phyloP scores from a whole-genome alignment of 2,888 invertebrate genomes.

The Conops quadrifasciatus region DNA sequence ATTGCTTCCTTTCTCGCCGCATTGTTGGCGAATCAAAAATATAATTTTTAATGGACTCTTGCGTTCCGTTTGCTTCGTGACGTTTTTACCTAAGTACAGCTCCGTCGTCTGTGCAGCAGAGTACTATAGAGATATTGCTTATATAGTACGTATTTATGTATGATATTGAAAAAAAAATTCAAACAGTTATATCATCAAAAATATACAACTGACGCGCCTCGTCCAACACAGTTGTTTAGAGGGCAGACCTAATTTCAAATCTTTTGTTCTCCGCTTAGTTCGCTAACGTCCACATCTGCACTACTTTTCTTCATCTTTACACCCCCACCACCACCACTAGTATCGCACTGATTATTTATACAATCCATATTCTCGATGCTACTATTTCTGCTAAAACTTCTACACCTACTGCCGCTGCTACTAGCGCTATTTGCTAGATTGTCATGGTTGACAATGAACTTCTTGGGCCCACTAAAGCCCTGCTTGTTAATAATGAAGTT shows the following conservation, averaged over 20 bases:
- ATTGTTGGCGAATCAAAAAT: too few species aligned
- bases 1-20: too few species aligned
- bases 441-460: slow-evolving; percentile 56
- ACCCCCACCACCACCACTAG: not conserved
- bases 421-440: slow-evolving; percentile 42
- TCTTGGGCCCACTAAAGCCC: slow-evolving; percentile 55
- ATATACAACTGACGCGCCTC: too few species aligned
- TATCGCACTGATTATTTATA: not conserved
- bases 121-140: too few species aligned
- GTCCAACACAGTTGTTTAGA: too few species aligned
- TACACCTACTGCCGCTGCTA: not conserved
- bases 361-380: slow-evolving; percentile 23
- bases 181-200: too few species aligned
- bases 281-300: not conserved
- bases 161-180: too few species aligned
- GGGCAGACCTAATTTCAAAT: not conserved
- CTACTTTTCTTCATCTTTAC: not conserved
- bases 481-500: slow-evolving; percentile 57
- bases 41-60: too few species aligned
- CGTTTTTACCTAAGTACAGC: too few species aligned
- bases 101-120: too few species aligned
- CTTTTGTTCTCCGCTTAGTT: not conserved
- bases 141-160: too few species aligned
- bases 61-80: too few species aligned
- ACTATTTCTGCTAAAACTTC: slow-evolving; percentile 22